A percentile compares a stretch with the other conserved stretches of the same genome.
Evolutionary conservation across 2,888 invertebrate genomes (phyloP).

Genomic region (Hanleya hanleyi): DNA sequence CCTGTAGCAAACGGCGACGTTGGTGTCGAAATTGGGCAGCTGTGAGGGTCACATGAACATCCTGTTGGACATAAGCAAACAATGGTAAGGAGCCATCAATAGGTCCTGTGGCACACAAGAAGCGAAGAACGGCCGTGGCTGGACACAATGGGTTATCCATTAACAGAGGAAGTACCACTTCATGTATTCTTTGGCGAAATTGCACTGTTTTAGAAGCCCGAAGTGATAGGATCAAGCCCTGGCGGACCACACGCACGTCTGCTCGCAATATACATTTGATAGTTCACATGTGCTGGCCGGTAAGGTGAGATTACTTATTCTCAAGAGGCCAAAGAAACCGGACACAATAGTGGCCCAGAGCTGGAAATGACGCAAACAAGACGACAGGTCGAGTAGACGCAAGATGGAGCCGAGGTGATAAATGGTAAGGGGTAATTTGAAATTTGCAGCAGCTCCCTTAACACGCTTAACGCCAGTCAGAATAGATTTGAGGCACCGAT

Average conservation of each 20-base stretch:
- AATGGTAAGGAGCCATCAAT: background rate
- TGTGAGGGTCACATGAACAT: too few relatives aligned
- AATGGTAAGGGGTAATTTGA: background rate
- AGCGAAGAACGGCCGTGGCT: background rate
- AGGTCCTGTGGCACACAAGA: background rate
- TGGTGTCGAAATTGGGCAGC: too few relatives aligned
- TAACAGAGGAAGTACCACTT: background rate
- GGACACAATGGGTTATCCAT: background rate
- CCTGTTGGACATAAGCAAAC: too few relatives aligned
- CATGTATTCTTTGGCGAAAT: background rate
- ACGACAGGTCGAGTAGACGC: background rate
- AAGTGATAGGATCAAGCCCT: background rate
- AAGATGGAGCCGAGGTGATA: background rate
- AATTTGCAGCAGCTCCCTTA: background rate
- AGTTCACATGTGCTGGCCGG: background rate
- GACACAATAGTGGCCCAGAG: too few relatives aligned
- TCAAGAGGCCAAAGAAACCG: background rate
- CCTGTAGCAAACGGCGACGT: too few relatives aligned
- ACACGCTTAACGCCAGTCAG: background rate
- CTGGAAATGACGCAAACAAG: too few relatives aligned
- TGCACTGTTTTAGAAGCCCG: background rate
- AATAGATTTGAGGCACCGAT: background rate
- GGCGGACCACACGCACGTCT: background rate
- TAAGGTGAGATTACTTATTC: background rate
- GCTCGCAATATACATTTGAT: background rate